Evolutionary conservation across 2,888 invertebrate genomes (phyloP).

Genomic region (Hirtodrosophila confusa): DNA sequence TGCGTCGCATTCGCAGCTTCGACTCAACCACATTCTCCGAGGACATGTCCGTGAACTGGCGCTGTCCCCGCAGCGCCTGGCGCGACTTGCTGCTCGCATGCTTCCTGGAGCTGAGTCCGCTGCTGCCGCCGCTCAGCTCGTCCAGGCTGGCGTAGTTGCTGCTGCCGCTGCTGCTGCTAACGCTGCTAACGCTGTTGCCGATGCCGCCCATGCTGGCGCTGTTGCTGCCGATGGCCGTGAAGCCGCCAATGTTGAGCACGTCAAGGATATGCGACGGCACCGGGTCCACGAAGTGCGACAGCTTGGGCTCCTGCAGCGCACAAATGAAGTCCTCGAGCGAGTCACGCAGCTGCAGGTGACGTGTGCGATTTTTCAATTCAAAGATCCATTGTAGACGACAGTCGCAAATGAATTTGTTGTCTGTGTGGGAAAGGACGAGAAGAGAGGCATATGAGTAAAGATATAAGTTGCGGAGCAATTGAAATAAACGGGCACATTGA

Average conservation of each 20-base stretch:
- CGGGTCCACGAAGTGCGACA: slow-evolving; percentile 78
- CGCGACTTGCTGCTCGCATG: slow-evolving; percentile 59
- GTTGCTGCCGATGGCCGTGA: slow-evolving; percentile 70
- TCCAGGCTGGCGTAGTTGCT: slow-evolving; percentile 62
- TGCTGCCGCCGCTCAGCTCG: slow-evolving; percentile 43
- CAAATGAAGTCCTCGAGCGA: slow-evolving; percentile 90
- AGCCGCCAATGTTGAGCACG: slow-evolving; percentile 73
- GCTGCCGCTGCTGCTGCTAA: slow-evolving; percentile 45
- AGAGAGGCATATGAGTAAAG: slow-evolving; percentile 32
- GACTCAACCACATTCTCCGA: slow-evolving; percentile 63
- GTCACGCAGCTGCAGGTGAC: slow-evolving; percentile 88
- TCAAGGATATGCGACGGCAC: slow-evolving; percentile 78
- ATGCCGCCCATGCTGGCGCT: slow-evolving; percentile 69
- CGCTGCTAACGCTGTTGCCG: slow-evolving; percentile 54
- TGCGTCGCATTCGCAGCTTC: slow-evolving; percentile 59
- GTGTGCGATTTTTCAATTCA: slow-evolving; percentile 88
- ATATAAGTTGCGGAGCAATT: slow-evolving; percentile 21
- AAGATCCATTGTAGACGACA: slow-evolving; percentile 93
- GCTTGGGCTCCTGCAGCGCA: slow-evolving; percentile 85
- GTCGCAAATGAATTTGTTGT: slow-evolving; percentile 93
- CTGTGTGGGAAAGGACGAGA: slow-evolving; percentile 85
- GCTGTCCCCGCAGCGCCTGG: slow-evolving; percentile 72
- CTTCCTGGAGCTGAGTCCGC: slow-evolving; percentile 42
- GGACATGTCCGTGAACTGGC: slow-evolving; percentile 62
- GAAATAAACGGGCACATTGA: slow-evolving; percentile 42